Evolutionary conservation across 2,113 vertebrate genomes (phyloP), one percentile per base, ranked within the genome.

Genomic region (Notothenia coriiceps): DNA sequence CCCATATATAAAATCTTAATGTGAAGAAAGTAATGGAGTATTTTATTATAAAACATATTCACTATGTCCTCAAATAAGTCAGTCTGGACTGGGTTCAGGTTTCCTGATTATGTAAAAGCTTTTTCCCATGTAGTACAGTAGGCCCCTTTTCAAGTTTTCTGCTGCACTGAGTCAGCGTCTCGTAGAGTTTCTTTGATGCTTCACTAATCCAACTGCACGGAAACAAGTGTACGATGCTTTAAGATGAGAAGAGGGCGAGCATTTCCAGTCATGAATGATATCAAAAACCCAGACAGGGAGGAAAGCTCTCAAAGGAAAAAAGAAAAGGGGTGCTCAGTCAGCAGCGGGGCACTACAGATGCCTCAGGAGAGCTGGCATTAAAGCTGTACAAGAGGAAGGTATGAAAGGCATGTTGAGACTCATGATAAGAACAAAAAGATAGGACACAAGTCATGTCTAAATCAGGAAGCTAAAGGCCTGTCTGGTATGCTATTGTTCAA

Each of bases 331-430:
- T 43, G 15, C 18, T 67, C 65, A 29, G 51, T 67, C 65, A 29
- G 51, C 70, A 43, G 35, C 22, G 11, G 49, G 60, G 51, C 59
- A 33, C 64, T 3, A 65, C 68, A 64, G 63, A 80, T 54, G 46
- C 67, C 79, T 72, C 77, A 11, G 63, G 75, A 83, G 75, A 79
- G 68, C 49, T 50, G 70, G 33, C 57, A 40, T 75, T 66, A 63
- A 60, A 85, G 6, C 22, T 33, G 67, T 20, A 64, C 64, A 79
- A 82, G 63, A 82, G 22, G n/a, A 77, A 79, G 73, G 78, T 89
- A 90, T 79, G 74, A 57, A 51, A 83, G 74, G 82, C 60, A 87
- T 92, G 89, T 88, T 78, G 89, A 91, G 90, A 20, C 65, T 60
- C 74, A 6, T 67, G 86, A 92, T 91, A 86, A 85, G 66, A 79